Base-by-base conservation (phyloP, 2,113 vertebrate species). In the Scomber scombrus region DNA sequence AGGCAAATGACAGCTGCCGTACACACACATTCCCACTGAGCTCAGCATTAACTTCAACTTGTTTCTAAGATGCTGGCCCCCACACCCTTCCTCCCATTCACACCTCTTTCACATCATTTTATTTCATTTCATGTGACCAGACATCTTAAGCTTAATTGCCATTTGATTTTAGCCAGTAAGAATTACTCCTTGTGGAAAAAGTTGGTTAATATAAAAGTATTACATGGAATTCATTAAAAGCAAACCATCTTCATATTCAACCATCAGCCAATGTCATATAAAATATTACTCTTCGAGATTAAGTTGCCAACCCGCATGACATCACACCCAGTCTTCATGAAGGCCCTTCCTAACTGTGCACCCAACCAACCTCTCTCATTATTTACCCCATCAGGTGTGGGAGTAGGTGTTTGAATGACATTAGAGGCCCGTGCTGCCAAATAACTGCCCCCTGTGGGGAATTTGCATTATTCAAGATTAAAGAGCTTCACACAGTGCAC, bases 381-480 rank as follows among this genome's bases (percentile, higher is more conserved):
- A 93, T 93, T 93, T 92, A 92, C 88, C 90, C 87, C 89, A 93
- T 92, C 87, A 93, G 92, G 88, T 91, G 91, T 85, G 82, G 71
- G 80, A 91, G 78, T 85, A 71, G 82, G 79, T 87, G 81, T 82
- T 80, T 88, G 80, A 92, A 91, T 92, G 91, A 91, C 89, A 86
- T 90, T 86, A 85, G 85, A 91, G 80, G 90, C 86, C 88, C 31
- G 72, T 51, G 62, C 91, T 89, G 80, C 88, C 91, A 93, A 93
- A 93, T 92, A 92, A 92, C 90, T 91, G 88, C 90, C 90, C 90
- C 94, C 94, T 88, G 91, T 92, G 88, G 93, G 85, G 93, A 92
- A 93, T 94, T 91, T 94, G 89, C 93, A 95, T 95, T 95, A 95
- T 94, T 95, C 89, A 88, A 88, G 91, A 94, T 90, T 94, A 95